phyloP scores from a whole-genome alignment of 64 coral and sea anemone species.

The Stichodactyla helianthus region DNA sequence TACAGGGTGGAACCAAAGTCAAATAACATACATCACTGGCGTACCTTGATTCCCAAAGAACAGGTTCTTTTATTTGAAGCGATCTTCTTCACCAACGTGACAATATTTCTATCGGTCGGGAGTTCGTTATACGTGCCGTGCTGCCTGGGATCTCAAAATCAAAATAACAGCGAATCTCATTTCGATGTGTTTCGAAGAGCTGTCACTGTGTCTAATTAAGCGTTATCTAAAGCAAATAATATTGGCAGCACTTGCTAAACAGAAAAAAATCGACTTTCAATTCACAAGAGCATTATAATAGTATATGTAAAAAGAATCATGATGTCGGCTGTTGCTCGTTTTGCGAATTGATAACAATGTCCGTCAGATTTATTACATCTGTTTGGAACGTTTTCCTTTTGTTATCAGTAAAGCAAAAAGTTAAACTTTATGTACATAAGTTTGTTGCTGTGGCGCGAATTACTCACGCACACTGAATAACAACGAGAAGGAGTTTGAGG shows the following conservation, averaged over 20 bases:
- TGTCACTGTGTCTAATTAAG: constrained; percentile 17
- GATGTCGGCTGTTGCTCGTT: background rate
- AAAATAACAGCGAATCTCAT: constrained; percentile 10
- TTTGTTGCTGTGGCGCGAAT: too few relatives aligned
- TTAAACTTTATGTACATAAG: constrained; percentile 10
- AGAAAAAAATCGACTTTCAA: background rate
- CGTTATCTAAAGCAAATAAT: background rate
- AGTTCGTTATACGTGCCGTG: background rate
- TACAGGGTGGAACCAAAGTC: too few relatives aligned
- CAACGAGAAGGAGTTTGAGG: background rate
- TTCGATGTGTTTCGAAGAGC: background rate
- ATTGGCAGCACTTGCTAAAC: constrained; percentile 5
- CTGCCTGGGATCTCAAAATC: background rate
- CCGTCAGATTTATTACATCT: background rate
- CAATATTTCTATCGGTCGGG: background rate
- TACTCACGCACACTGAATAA: background rate
- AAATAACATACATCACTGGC: too few relatives aligned
- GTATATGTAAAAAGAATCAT: background rate
- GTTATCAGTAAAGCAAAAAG: background rate
- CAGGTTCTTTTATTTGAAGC: background rate
- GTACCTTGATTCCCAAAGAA: background rate
- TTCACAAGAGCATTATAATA: background rate
- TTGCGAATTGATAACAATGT: background rate
- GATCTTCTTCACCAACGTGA: background rate
- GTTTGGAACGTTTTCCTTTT: background rate